Evolutionary conservation across 1,140 invertebrate species (phyloP), one percentile per base, ranked within the genome.

Genomic region (Drosophila orosa): DNA sequence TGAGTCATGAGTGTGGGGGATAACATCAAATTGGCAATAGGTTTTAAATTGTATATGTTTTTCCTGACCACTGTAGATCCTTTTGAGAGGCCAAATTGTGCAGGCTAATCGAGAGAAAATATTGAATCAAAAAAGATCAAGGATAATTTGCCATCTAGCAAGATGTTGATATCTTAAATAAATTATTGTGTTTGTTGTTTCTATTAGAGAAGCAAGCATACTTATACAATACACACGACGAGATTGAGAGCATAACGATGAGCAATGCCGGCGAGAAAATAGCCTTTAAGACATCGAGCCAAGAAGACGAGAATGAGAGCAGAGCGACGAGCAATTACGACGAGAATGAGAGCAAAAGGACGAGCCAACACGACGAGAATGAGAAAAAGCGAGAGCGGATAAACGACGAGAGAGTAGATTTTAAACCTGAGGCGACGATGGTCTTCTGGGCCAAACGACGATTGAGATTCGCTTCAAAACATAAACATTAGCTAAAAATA

Each of bases 1-100:
- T 50, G 27, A 33, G 48, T 22, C 29, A 52, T 31, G 19, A 22
- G 13, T 33, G 19, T 13, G 19, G 9, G 29, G 19, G 19, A 54
- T 54, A 35, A 15, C 13, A n/a, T n/a, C 9, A 24, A 37, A 37
- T 55, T 37, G 48, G 29, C 48, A 22, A 52, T 35, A 52, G 1
- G 19, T 22, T 52, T 54, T n/a, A 5, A 35, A 24, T 35, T 5
- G 13, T 15, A 35, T 35, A 35, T 24, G 8, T 2, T 5, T 15
- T 22, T 22, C 2, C 19, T 35, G 31, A 10, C 8, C 8, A 3
- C 4, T 15, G 8, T 6, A 15, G 13, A 22, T 15, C 2, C 4
- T 24, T 35, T 35, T 31, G 2, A 24, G 13, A 22, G 13, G 6
- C 3, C 5, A 19, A 12, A 50, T 19, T 47, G 4, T 12, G 0